Base-by-base conservation (phyloP, 2,888 invertebrate genomes). In the Gymnocheta viridis region DNA sequence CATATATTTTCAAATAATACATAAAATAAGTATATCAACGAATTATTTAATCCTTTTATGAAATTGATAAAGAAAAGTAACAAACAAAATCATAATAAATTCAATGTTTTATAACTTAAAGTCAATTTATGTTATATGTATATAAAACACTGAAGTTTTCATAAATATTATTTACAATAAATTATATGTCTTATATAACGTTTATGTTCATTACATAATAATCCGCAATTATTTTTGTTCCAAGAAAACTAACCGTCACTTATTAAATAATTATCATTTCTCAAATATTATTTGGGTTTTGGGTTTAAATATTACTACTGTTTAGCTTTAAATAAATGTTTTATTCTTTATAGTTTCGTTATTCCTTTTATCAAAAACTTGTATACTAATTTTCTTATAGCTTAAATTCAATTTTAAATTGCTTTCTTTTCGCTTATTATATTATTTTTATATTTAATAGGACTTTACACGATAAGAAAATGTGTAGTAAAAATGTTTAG, bases 401-500 rank as follows among this genome's bases (percentile, higher is more conserved):
- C 44, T 38, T 47, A 76, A 74, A 81, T 73, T 66, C 41, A 66
- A 74, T 76, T 69, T 44, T n/a, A 4, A 54, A 56, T 54, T 72
- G 56, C 72, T 79, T 79, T 10, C 44, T 73, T 60, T 74, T 54
- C 32, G 67, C 35, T 62, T 67, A 58, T 76, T 35, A 67, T 62
- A 38, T 41, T 66, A 58, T 44, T 82, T 76, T 80, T 84, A 24
- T 73, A 47, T 74, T 32, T 60, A 73, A 62, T 81, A 74, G 77
- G 81, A 77, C 77, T 73, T 64, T 84, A 84, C 84, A 84, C 81
- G 77, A 56, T 69, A 54, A 69, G 49, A 74, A 77, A 77, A 69
- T 81, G 81, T 84, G 81, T 84, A 81, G 84, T 81, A 81, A 84
- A n/a, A 84, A 84, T 84, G 56, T 81, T 84, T 81, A 84, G 77